phyloP scores from a whole-genome alignment of 2,113 vertebrate species.

The Gila orcuttii region DNA sequence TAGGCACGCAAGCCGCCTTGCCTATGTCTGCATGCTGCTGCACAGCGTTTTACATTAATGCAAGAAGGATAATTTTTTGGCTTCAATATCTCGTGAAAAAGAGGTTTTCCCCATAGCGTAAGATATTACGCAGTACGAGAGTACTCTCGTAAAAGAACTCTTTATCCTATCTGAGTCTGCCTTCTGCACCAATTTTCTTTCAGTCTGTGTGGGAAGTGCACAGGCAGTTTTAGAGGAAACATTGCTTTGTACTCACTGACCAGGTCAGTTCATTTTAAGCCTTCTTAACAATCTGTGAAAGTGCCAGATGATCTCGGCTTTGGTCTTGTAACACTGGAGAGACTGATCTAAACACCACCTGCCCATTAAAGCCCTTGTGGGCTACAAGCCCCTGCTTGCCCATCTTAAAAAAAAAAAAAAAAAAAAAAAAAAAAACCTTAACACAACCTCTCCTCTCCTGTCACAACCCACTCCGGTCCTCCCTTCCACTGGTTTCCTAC shows the following conservation, averaged over 20 bases:
- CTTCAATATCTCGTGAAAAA: no score
- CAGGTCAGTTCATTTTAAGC: slow-evolving; percentile 16
- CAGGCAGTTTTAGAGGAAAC: slow-evolving; percentile 1
- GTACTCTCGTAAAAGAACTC: no score
- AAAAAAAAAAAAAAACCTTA: slow-evolving; percentile 13
- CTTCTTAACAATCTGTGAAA: slow-evolving; percentile 30
- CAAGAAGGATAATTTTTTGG: no score
- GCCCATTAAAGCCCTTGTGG: slow-evolving; percentile 1
- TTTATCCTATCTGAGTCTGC: not conserved
- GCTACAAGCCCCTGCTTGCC: slow-evolving; percentile 16
- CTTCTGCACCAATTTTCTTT: not conserved
- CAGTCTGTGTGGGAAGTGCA: not conserved
- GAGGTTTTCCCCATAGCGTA: no score
- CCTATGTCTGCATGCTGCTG: no score
- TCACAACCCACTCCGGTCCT: slow-evolving; percentile 23
- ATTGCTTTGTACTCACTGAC: slow-evolving; percentile 1
- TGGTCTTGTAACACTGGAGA: slow-evolving; percentile 21
- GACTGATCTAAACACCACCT: slow-evolving; percentile 35
- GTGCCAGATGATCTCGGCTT: slow-evolving; percentile 17
- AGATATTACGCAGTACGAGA: no score
- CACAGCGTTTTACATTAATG: no score
- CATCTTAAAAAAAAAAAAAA: slow-evolving; percentile 38
- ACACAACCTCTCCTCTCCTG: slow-evolving; percentile 3
- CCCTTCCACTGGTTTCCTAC: slow-evolving; percentile 46
- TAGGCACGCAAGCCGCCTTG: no score